Conservation (phyloP, 2,888 invertebrate genomes). For the Drosophila multiciliata region DNA sequence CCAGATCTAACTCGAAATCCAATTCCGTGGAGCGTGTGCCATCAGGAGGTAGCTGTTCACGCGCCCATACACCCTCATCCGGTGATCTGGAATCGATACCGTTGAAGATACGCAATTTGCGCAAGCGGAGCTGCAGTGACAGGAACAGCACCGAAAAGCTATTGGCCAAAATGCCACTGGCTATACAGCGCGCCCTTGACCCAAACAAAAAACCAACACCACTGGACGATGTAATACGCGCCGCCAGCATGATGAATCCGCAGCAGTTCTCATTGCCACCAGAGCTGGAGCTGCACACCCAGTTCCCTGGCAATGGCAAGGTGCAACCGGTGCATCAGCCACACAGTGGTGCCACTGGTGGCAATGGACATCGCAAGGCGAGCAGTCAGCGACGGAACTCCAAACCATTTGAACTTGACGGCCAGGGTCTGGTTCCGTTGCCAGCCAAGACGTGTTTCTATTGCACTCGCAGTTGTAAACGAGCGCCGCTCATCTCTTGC, state of each 20-base stretch:
- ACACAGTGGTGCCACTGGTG: constrained; percentile 17
- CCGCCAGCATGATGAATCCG: constrained; percentile 94
- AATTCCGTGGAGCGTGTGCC: constrained; percentile 84
- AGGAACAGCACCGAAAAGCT: constrained; percentile 81
- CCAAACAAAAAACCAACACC: constrained; percentile 86
- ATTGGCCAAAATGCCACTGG: constrained; percentile 78
- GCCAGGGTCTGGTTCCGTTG: constrained; percentile 89
- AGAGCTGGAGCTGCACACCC: constrained; percentile 90
- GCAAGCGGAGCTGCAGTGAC: constrained; percentile 84
- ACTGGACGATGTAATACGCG: constrained; percentile 91
- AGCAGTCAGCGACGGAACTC: constrained; percentile 79
- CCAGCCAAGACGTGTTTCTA: constrained; percentile 94
- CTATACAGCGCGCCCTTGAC: constrained; percentile 82
- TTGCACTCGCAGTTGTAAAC: constrained; percentile 93
- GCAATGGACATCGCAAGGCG: constrained; percentile 77
- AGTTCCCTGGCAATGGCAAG: constrained; percentile 94
- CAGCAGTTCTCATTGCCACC: constrained; percentile 94
- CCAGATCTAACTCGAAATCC: constrained; percentile 83
- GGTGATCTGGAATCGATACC: constrained; percentile 82
- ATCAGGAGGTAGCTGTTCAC: constrained; percentile 84
- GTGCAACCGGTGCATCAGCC: constrained; percentile 85
- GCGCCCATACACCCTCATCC: constrained; percentile 81
- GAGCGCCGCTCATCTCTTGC: constrained; percentile 94
- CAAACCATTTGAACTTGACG: constrained; percentile 86
- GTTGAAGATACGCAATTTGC: constrained; percentile 85